Evolutionary conservation across 2,113 vertebrate species (phyloP), one percentile per base, ranked within the genome.

Genomic region (Rhodinocichla rosea): DNA sequence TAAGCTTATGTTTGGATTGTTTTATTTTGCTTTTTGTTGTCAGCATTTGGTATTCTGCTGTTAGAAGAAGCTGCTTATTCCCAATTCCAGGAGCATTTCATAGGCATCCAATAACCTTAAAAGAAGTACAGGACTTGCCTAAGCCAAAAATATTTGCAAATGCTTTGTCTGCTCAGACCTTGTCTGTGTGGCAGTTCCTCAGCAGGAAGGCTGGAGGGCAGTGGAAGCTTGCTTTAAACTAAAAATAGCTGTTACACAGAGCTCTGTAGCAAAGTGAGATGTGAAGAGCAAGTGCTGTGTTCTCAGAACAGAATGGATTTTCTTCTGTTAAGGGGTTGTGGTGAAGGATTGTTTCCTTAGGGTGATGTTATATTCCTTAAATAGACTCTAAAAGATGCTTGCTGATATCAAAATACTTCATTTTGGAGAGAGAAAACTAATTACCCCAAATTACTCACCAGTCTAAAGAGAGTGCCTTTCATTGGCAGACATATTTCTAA

Each of bases 131-230:
- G n/a, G 44, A 45, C 37, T 87, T 45, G 23, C 6, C 20, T 73
- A 47, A 62, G 30, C 60, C 56, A 80, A 62, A 83, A 86, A 59
- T 52, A 53, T 2, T 40, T 71, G 49, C 44, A 39, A 87, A 40
- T 0, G 0, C 65, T 84, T 78, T 93, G 45, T 92, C 68, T 78
- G n/a, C 40, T 62, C 22, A 91, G 83, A 64, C 80, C 19, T 63
- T 56, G 69, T 63, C 28, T 91, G 56, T 91, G 92, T 2, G 5
- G 92, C 77, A 96, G 73, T 96, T 96, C 90, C 91, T 93, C 89
- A 79, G 77, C 68, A 75, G 89, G 60, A 94, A 96, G 91, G 91
- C 94, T 97, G 92, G 96, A 96, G 94, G 94, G 96, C 96, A 95
- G 91, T 95, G 94, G 65, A 97, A 89, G 88, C 90, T 89, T 80